These are phyloP conservation scores for Pogonomyrmex barbatus DNA, from an alignment of 1,140 invertebrate genomes.

Conservation along the genomic window DNA sequence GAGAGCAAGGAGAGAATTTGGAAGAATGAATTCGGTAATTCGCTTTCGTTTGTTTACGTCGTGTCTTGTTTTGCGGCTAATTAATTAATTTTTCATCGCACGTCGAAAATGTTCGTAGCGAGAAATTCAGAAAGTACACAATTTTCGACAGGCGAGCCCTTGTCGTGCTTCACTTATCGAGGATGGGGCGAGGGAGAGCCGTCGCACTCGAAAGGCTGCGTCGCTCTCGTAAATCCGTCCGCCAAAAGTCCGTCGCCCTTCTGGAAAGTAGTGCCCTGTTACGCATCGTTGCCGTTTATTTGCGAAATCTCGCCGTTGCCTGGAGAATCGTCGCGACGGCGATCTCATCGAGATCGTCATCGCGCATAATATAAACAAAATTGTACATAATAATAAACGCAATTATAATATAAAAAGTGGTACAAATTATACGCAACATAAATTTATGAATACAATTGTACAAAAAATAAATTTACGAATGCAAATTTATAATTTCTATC, in stretches of 20 bases:
- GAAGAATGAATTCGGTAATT: conserved; percentile 83
- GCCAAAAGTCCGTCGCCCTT: conserved; percentile 77
- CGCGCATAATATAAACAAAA: not conserved
- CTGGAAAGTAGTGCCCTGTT: conserved; percentile 88
- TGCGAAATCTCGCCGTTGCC: conserved; percentile 87
- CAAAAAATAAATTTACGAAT: not conserved
- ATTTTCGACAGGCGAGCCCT: conserved; percentile 82
- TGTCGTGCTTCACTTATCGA: conserved; percentile 88
- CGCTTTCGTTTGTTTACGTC: not conserved
- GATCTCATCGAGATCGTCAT: not conserved
- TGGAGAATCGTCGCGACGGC: conserved; percentile 10
- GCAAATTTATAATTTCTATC: not conserved
- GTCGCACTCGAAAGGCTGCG: conserved; percentile 86
- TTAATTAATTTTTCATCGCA: not conserved
- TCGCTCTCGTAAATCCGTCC: conserved; percentile 82
- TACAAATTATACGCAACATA: not conserved
- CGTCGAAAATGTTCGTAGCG: not conserved
- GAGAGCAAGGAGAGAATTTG: conserved; percentile 78
- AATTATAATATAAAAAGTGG: not conserved
- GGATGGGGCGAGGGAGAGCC: conserved; percentile 90
- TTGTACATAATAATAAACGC: not conserved
- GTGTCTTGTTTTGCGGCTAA: not conserved
- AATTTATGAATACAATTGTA: not conserved
- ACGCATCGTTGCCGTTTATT: conserved; percentile 85
- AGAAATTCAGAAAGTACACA: conserved; percentile 33